These are phyloP conservation scores for Antedon mediterranea DNA, from an alignment of 53 echinoderm and acorn worm genomes.

Conservation along the genomic window DNA sequence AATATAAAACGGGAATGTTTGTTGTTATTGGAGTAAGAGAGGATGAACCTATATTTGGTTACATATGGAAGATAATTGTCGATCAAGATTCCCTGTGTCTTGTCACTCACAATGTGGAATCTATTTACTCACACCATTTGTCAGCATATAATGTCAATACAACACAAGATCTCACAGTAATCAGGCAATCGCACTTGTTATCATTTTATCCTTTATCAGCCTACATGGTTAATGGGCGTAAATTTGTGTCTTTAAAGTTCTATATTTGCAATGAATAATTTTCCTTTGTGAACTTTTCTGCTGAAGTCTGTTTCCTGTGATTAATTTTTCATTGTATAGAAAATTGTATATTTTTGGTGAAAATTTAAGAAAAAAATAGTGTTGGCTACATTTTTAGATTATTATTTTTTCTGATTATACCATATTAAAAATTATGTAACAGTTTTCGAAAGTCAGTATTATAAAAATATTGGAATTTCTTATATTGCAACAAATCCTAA, in stretches of 20 bases:
- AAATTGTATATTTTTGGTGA: too few relatives aligned
- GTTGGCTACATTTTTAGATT: too few relatives aligned
- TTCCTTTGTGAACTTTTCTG: too few relatives aligned
- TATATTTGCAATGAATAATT: background rate
- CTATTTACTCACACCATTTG: conserved; percentile 2
- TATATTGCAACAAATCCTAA: too few relatives aligned
- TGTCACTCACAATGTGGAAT: background rate
- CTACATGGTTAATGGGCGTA: conserved; percentile 3
- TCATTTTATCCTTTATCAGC: conserved; percentile 14
- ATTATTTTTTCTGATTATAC: too few relatives aligned
- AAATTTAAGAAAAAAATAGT: too few relatives aligned
- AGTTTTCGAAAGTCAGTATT: too few relatives aligned
- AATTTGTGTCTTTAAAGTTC: conserved; percentile 2
- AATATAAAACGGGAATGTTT: background rate
- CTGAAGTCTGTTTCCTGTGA: too few relatives aligned
- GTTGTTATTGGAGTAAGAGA: background rate
- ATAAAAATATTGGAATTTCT: too few relatives aligned
- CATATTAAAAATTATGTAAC: too few relatives aligned
- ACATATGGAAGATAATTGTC: conserved; percentile 7
- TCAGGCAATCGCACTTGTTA: background rate
- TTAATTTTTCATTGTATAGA: too few relatives aligned
- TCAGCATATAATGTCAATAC: background rate
- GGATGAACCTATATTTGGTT: conserved; percentile 12
- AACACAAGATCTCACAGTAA: background rate
- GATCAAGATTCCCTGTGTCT: background rate